Conservation (phyloP, 2,888 invertebrate genomes). For the Tetramorium bicarinatum region DNA sequence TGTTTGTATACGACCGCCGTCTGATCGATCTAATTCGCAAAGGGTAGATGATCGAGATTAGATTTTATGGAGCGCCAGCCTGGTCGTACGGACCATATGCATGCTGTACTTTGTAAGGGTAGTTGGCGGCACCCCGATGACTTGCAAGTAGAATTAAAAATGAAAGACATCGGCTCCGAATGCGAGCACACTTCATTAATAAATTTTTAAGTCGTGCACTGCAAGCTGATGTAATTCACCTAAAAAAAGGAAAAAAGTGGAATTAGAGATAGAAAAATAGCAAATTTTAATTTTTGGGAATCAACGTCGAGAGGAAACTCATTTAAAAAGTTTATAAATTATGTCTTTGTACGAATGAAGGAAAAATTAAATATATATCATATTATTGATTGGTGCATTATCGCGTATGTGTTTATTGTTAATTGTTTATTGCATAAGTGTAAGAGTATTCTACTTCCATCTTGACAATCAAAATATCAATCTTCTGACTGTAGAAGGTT, state of each 20-base stretch:
- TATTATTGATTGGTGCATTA: neutral
- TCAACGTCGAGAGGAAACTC: neutral
- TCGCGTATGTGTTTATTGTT: neutral
- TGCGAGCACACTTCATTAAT: slow-evolving; percentile 4
- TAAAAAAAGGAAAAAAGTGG: neutral
- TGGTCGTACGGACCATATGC: slow-evolving; percentile 79
- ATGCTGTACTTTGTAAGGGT: slow-evolving; percentile 73
- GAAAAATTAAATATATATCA: neutral
- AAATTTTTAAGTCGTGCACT: slow-evolving; percentile 33
- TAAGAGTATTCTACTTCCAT: neutral
- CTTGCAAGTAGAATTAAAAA: slow-evolving; percentile 51
- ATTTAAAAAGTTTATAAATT: neutral
- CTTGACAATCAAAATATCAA: neutral
- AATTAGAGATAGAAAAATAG: neutral
- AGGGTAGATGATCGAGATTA: slow-evolving; percentile 79
- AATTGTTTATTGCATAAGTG: neutral
- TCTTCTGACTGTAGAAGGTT: neutral
- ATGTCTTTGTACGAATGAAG: neutral
- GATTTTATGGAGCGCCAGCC: slow-evolving; percentile 71
- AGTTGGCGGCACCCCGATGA: slow-evolving; percentile 31
- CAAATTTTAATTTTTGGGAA: neutral
- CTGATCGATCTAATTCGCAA: slow-evolving; percentile 75
- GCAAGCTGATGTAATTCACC: neutral
- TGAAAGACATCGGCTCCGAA: neutral
- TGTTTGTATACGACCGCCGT: slow-evolving; percentile 78